Evolutionary conservation across 1,140 invertebrate species (phyloP), one percentile per base, ranked within the genome.

Genomic region (Pachypsylla venusta): DNA sequence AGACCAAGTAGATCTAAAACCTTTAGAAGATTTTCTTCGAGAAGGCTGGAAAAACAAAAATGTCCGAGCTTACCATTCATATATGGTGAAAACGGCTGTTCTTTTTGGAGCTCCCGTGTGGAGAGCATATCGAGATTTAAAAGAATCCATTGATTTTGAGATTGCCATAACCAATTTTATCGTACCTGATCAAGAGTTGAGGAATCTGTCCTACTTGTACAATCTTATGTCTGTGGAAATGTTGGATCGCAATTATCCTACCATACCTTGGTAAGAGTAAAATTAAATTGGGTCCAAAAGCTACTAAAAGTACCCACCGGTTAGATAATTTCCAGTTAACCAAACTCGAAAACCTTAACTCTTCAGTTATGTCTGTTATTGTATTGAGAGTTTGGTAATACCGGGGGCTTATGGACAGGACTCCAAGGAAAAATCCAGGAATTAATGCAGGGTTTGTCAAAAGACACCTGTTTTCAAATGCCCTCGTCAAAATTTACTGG

Each of bases 141-240:
- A 48, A 22, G 42, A 48, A 19, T 10, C 42, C 7, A 48, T 48
- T 3, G 42, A 48, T 19, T 48, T 48, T n/a, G 42, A 48, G 22
- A 48, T 48, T 19, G 22, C 16, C 7, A 48, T 48, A 22, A 48
- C 42, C 42, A 48, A 48, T n/a, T 48, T 48, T 19, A 48, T 48
- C 16, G 42, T 48, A 10, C 42, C 42, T 4, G 42, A 48, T 48
- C 42, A 48, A n/a, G 42, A 48, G 22, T 22, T 48, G 42, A 48
- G 42, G 22, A 48, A 48, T n/a, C n/a, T 48, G 16, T 48, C 42
- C 42, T 48, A 48, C 42, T 48, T 48, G 42, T 48, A 48, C 42
- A 48, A 48, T 22, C 22, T 48, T n/a, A 48, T 48, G 42, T 10
- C 42, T n/a, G 42, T 48, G 42, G 4, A 48, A 19, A 48, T 22